These are phyloP conservation scores for Polypedilum pembai DNA, from an alignment of 1,140 invertebrate species.

Conservation along the genomic window DNA sequence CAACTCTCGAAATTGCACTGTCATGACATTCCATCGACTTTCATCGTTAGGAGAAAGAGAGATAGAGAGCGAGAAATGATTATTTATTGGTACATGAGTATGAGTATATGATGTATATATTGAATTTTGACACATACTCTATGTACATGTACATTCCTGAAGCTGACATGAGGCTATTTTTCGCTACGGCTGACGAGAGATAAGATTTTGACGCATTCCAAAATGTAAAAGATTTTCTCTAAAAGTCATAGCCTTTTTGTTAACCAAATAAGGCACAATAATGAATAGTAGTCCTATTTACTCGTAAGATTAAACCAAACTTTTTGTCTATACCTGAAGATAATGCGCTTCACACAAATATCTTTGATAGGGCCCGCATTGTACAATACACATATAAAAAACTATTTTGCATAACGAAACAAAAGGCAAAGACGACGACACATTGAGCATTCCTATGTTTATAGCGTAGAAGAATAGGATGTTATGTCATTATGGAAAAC, in stretches of 20 bases:
- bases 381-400: neutral
- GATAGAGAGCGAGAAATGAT: neutral
- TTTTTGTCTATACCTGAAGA: neutral
- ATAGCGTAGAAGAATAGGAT: neutral
- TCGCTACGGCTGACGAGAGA: too few species aligned
- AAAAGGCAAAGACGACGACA: neutral
- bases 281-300: conserved; percentile 10
- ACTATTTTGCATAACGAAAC: conserved; percentile 27
- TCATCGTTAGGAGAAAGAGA: neutral
- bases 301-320: neutral
- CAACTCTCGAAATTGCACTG: conserved; percentile 3
- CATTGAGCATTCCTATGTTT: neutral
- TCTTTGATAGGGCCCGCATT: neutral
- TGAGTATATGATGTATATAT: neutral
- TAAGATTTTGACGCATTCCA: neutral
- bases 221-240: neutral
- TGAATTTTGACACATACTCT: conserved; percentile 8
- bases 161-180: neutral
- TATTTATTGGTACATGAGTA: neutral
- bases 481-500: conserved; percentile 27
- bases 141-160: neutral
- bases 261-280: neutral
- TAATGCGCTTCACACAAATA: neutral
- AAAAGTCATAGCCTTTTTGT: neutral
- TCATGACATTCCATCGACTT: conserved; percentile 25